phyloP scores from a whole-genome alignment of 2,888 invertebrate genomes.

The Drosophila infuscata region DNA sequence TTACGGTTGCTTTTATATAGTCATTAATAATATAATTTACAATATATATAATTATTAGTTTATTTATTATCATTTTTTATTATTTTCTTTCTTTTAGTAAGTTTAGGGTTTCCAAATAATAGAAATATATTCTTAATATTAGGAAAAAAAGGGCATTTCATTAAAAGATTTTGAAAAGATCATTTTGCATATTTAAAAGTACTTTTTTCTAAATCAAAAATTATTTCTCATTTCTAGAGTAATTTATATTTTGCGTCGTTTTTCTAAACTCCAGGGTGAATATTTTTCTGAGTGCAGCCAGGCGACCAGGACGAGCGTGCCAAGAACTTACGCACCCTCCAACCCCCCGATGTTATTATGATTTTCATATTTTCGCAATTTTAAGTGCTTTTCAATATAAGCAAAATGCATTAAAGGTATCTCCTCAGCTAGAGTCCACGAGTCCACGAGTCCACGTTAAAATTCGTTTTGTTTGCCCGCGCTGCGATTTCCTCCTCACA shows the following conservation, averaged over 20 bases:
- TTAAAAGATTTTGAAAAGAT: too few relatives aligned
- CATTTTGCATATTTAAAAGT: too few relatives aligned
- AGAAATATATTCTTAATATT: too few relatives aligned
- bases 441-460: conserved; percentile 15
- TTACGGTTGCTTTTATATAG: background rate
- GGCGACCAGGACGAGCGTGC: conserved; percentile 18
- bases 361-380: conserved; percentile 72
- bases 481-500: conserved; percentile 30
- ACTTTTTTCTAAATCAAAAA: too few relatives aligned
- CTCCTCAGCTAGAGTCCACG: conserved; percentile 18
- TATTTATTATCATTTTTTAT: background rate
- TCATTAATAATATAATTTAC: background rate
- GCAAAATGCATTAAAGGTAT: conserved; percentile 77
- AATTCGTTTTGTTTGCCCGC: conserved; percentile 23
- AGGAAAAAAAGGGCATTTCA: too few relatives aligned
- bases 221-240: background rate
- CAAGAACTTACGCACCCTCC: conserved; percentile 23
- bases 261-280: background rate
- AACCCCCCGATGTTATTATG: conserved; percentile 51
- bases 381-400: conserved; percentile 80
- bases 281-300: background rate
- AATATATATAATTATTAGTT: background rate
- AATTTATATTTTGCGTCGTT: background rate
- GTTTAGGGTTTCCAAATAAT: too few relatives aligned
- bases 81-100: background rate